Conservation (phyloP, 2,797 vertebrate species). For the Oreonectes daqikongensis region DNA sequence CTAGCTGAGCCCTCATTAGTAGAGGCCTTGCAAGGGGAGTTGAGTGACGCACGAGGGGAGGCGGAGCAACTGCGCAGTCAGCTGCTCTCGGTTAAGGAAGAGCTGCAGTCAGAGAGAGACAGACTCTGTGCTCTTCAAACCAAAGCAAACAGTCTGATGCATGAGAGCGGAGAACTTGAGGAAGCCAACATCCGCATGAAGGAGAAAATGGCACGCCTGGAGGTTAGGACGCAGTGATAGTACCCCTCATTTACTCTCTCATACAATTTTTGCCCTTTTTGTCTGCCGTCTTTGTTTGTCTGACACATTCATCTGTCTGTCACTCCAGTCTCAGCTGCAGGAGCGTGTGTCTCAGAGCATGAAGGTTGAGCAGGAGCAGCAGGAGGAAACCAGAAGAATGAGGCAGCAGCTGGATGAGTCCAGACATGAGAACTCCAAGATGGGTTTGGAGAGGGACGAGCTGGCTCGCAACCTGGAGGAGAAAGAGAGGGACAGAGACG, state of each 20-base stretch:
- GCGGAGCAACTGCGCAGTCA: slow-evolving; percentile 78
- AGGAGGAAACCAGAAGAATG: slow-evolving; percentile 77
- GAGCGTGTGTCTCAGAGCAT: slow-evolving; percentile 73
- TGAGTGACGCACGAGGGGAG: slow-evolving; percentile 76
- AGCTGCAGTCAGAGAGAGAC: slow-evolving; percentile 73
- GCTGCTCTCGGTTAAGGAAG: slow-evolving; percentile 79
- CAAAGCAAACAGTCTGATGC: slow-evolving; percentile 64
- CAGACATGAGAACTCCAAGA: slow-evolving; percentile 75
- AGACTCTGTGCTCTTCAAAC: slow-evolving; percentile 62
- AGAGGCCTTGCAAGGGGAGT: slow-evolving; percentile 74
- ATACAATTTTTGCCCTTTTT: neutral
- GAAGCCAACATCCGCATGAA: slow-evolving; percentile 77
- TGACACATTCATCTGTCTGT: neutral
- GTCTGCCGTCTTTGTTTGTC: neutral
- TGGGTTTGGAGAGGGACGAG: slow-evolving; percentile 80
- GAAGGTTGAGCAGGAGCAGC: slow-evolving; percentile 83
- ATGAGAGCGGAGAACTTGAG: slow-evolving; percentile 72
- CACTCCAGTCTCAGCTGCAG: slow-evolving; percentile 74
- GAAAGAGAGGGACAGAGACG: slow-evolving; percentile 81
- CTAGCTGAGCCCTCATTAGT: slow-evolving; percentile 74
- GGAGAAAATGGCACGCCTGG: slow-evolving; percentile 84
- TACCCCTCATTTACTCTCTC: no score
- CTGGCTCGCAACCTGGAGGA: slow-evolving; percentile 75
- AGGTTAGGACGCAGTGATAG: slow-evolving; percentile 72
- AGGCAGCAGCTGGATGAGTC: slow-evolving; percentile 84